Percentiles rank a stretch among this genome's conserved stretches.
These are phyloP conservation scores for Nemopilema nomurai DNA, from an alignment of 30 jellyfish, hydroid and myxozoan genomes.

Conservation along the genomic window DNA sequence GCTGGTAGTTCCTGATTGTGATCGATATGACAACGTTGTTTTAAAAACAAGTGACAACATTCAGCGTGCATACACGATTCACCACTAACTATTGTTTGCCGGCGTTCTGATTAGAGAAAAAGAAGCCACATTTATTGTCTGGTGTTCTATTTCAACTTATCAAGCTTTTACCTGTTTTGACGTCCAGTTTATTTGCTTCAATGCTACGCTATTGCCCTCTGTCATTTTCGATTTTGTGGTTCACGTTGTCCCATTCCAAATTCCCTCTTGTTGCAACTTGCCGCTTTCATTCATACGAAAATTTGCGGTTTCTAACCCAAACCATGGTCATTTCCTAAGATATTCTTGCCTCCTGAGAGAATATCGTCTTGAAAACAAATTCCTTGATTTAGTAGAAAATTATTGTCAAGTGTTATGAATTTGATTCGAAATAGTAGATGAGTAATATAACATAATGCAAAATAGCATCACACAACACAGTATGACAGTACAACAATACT, in stretches of 20 bases:
- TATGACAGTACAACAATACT: too few species aligned
- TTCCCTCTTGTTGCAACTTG: not conserved
- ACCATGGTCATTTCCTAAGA: not conserved
- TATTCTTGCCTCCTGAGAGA: too few species aligned
- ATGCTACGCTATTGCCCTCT: not conserved
- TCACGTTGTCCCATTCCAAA: not conserved
- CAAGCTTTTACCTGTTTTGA: not conserved
- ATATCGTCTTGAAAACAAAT: too few species aligned
- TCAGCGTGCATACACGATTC: not conserved
- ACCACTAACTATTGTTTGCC: not conserved
- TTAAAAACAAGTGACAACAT: conserved; percentile 5
- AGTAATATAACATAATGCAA: too few species aligned
- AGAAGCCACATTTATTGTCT: not conserved
- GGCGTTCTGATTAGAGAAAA: not conserved
- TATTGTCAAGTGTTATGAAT: too few species aligned
- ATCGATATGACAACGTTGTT: conserved; percentile 22
- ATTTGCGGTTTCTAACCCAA: not conserved
- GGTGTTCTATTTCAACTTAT: not conserved
- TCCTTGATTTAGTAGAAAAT: too few species aligned
- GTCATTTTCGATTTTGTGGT: not conserved
- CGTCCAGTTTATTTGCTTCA: not conserved
- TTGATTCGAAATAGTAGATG: too few species aligned
- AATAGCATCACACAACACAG: too few species aligned
- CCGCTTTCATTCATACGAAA: not conserved
- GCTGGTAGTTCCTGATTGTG: conserved; percentile 19